Evolutionary conservation across 2,113 vertebrate genomes (phyloP).

Genomic region (Cygnus atratus): DNA sequence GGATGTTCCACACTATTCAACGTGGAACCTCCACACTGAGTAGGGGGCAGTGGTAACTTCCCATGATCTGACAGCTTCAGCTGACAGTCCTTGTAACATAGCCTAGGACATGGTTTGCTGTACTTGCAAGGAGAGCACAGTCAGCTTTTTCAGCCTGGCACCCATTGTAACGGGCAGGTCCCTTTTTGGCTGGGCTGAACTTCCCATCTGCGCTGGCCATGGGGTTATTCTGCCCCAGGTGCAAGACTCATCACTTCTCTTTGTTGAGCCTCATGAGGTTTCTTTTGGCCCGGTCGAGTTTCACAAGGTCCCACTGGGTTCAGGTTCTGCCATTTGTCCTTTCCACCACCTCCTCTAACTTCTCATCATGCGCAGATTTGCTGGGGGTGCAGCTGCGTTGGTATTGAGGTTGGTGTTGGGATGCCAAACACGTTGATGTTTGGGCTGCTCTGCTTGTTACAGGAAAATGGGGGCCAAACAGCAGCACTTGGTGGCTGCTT

Average conservation of each 20-base stretch:
- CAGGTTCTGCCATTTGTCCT: background rate
- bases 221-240: background rate
- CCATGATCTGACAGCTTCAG: rapidly evolving
- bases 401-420: background rate
- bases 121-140: rapidly evolving
- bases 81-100: background rate
- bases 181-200: background rate
- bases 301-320: background rate
- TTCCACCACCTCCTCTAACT: background rate
- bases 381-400: rapidly evolving
- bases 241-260: background rate
- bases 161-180: rapidly evolving
- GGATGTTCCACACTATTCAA: background rate
- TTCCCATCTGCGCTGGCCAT: rapidly evolving
- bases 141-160: background rate
- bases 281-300: background rate
- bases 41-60: background rate
- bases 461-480: background rate
- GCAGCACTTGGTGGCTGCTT: background rate
- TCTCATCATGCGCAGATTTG: rapidly evolving
- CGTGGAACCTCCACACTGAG: background rate
- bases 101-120: background rate
- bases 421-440: background rate
- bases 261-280: background rate
- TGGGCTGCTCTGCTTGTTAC: background rate